These are phyloP conservation scores for Cyclura pinguis DNA, from an alignment of 2,797 vertebrate species.

Conservation along the genomic window DNA sequence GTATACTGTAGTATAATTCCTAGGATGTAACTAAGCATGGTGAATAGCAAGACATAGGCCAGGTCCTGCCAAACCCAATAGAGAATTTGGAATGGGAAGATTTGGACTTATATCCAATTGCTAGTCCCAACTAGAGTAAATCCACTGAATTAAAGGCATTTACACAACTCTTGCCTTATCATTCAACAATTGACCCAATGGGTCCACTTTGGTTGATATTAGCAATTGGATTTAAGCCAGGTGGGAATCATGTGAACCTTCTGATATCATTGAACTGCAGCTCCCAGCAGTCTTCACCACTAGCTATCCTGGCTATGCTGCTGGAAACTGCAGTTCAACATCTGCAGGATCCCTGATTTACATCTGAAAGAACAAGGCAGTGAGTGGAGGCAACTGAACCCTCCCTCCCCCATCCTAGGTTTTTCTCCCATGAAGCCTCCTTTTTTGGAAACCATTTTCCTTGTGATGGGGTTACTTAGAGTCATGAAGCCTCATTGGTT, in stretches of 20 bases:
- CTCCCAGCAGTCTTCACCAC: no score
- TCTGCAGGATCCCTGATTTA: no score
- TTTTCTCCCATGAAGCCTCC: no score
- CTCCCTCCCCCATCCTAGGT: neutral
- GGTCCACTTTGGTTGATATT: no score
- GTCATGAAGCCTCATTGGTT: neutral
- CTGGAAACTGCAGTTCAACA: neutral
- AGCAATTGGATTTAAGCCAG: no score
- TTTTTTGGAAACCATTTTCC: neutral
- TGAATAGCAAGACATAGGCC: neutral
- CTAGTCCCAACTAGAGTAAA: no score
- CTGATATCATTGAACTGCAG: no score
- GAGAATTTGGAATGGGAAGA: neutral
- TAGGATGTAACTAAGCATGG: neutral
- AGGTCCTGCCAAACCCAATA: neutral
- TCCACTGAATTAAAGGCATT: no score
- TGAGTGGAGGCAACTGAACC: neutral
- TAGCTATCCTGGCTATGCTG: no score
- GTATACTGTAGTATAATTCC: neutral
- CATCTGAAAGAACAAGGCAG: neutral
- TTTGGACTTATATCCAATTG: neutral
- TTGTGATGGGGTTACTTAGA: neutral
- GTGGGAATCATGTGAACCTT: no score
- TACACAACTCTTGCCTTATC: no score
- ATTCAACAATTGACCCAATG: no score